These are phyloP conservation scores for Nysson spinosus DNA, from an alignment of 2,888 invertebrate species.

Conservation along the genomic window DNA sequence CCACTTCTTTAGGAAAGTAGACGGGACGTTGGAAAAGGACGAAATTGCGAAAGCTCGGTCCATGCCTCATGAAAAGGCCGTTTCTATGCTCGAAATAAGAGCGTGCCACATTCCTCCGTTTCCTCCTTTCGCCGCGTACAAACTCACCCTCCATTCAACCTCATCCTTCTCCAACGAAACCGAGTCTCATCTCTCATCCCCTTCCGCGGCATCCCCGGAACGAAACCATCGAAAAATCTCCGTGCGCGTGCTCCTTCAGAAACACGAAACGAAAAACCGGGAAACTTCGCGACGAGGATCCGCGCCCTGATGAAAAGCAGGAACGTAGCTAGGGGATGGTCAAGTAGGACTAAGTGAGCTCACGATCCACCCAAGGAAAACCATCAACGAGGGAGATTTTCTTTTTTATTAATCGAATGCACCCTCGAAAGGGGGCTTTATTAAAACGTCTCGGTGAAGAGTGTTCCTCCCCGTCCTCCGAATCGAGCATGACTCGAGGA, in stretches of 20 bases:
- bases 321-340: conserved; percentile 20
- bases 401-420: conserved; percentile 41
- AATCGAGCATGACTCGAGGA: no score
- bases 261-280: conserved; percentile 4
- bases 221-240: conserved; percentile 3
- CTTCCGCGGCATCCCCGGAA: background rate
- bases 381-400: conserved; percentile 9
- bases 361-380: conserved; percentile 31
- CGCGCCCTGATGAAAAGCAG: no score
- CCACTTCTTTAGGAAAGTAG: background rate
- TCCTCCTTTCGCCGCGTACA: background rate
- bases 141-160: conserved; percentile 7
- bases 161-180: conserved; percentile 1
- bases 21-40: conserved; percentile 14
- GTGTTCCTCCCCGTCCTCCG: no score
- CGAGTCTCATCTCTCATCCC: conserved; percentile 3
- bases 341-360: conserved; percentile 37
- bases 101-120: conserved; percentile 8
- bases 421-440: conserved; percentile 36
- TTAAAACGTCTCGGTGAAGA: no score
- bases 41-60: conserved; percentile 11
- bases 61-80: conserved; percentile 9
- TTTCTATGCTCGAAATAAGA: conserved; percentile 18
- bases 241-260: conserved; percentile 2
- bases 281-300: no score